Base-by-base conservation (phyloP, 1,140 invertebrate species). In the Aradophagus sp. region DNA sequence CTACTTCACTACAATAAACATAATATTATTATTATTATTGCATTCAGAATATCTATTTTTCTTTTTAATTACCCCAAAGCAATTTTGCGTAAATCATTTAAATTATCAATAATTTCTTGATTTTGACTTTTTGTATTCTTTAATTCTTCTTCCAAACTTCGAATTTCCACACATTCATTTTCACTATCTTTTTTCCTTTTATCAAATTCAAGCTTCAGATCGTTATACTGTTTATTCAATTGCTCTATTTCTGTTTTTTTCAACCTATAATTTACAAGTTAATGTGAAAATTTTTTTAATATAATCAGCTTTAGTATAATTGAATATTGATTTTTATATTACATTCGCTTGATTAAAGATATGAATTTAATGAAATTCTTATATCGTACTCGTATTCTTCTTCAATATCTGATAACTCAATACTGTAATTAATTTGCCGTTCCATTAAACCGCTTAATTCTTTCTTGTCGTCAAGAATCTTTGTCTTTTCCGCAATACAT, bases 351-450 rank as follows among this genome's bases (percentile, higher is more conserved):
- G n/a, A n/a, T n/a, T n/a, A n/a, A n/a, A n/a, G n/a, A n/a, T n/a
- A n/a, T n/a, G n/a, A n/a, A n/a, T n/a, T n/a, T n/a, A n/a, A n/a
- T n/a, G n/a, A n/a, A n/a, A n/a, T n/a, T n/a, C n/a, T n/a, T n/a
- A n/a, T n/a, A n/a, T n/a, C n/a, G n/a, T 16, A 44, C 52, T 56
- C 41, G 8, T 45, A 36, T 48, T 20, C 16, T 3, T 48, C 13
- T 41, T 34, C n/a, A n/a, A 41, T 15, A 19, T 31, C 16, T 13
- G 12, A 23, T 11, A 59, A 48, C 12, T 48, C 13, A 20, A 10
- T 10, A 26, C 23, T 48, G 2, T 27, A 2, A 20, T 23, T 38
- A 20, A 58, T 47, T 5, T 45, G 39, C 5, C 16, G 8, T 29
- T 36, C 15, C 2, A 56, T 7, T 0, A 29, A 19, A 11, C 34